phyloP scores from a whole-genome alignment of 1,140 invertebrate species.

The Drosophila prosaltans region DNA sequence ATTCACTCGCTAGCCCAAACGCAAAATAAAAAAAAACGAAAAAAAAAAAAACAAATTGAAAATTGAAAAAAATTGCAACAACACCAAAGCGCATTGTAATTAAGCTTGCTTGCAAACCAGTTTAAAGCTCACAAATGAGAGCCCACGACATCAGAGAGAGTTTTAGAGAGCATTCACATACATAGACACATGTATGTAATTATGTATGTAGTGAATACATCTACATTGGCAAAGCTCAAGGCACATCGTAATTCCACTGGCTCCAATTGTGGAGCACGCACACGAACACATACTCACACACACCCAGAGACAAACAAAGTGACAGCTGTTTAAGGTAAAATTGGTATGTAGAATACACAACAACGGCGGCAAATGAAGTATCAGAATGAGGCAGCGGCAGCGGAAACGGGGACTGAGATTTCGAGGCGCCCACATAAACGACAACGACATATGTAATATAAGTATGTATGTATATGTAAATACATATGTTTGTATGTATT shows the following conservation, averaged over 20 bases:
- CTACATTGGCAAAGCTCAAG: slow-evolving; percentile 14
- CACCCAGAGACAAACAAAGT: slow-evolving; percentile 42
- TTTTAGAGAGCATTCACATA: slow-evolving; percentile 16
- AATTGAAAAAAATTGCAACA: slow-evolving; percentile 48
- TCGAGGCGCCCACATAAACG: slow-evolving; percentile 3
- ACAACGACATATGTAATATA: slow-evolving; percentile 2
- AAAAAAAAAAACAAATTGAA: background rate
- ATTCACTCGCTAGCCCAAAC: slow-evolving; percentile 38
- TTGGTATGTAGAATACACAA: slow-evolving; percentile 37
- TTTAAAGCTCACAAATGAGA: slow-evolving; percentile 51
- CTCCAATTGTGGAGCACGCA: slow-evolving; percentile 59
- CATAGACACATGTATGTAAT: slow-evolving; percentile 1
- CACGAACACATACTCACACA: slow-evolving; percentile 26
- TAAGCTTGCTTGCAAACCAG: slow-evolving; percentile 73
- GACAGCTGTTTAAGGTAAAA: slow-evolving; percentile 78
- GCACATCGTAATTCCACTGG: slow-evolving; percentile 42
- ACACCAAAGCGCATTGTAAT: slow-evolving; percentile 71
- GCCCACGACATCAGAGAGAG: slow-evolving; percentile 21
- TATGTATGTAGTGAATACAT: background rate
- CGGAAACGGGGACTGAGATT: background rate
- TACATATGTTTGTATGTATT: background rate
- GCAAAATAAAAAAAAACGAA: slow-evolving; percentile 32
- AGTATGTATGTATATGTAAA: too few species aligned
- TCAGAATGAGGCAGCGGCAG: slow-evolving; percentile 44
- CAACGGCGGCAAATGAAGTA: slow-evolving; percentile 46